Conservation (phyloP, 2,888 invertebrate species). For the Drosophila prolongata region DNA sequence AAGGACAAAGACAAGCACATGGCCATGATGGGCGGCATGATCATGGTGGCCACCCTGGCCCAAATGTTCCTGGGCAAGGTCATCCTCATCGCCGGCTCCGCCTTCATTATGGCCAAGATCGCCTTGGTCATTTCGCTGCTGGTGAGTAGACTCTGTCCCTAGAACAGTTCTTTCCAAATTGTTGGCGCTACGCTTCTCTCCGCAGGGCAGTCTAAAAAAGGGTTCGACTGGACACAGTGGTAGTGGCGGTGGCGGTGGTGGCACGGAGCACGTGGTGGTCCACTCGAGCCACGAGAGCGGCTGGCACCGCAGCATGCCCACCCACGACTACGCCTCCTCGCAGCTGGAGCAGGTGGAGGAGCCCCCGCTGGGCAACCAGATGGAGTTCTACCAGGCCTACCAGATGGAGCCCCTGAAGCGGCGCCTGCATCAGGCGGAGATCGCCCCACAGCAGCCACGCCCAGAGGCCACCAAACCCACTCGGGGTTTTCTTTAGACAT, state of each 20-base stretch:
- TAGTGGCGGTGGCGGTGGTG: constrained; percentile 38
- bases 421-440: constrained; percentile 30
- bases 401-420: constrained; percentile 49
- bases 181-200: constrained; percentile 54
- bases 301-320: constrained; percentile 84
- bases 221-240: constrained; percentile 86
- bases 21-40: constrained; percentile 87
- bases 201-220: constrained; percentile 87
- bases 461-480: constrained; percentile 18
- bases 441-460: constrained; percentile 1
- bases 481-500: constrained; percentile 59
- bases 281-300: constrained; percentile 80
- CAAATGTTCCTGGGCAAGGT: constrained; percentile 89
- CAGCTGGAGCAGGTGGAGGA: constrained; percentile 47
- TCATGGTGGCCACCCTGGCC: constrained; percentile 87
- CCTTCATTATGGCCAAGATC: constrained; percentile 88
- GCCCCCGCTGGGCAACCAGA: constrained; percentile 11
- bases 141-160: constrained; percentile 74
- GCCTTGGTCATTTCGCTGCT: constrained; percentile 87
- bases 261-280: constrained; percentile 85
- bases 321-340: constrained; percentile 40
- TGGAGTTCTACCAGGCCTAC: constrained; percentile 57
- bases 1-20: constrained; percentile 85
- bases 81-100: constrained; percentile 88
- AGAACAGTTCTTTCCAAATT: constrained; percentile 30